Percentiles rank a stretch among this genome's conserved stretches.
These are phyloP conservation scores for Acleris emargana DNA, from an alignment of 2,888 invertebrate species.

Conservation along the genomic window DNA sequence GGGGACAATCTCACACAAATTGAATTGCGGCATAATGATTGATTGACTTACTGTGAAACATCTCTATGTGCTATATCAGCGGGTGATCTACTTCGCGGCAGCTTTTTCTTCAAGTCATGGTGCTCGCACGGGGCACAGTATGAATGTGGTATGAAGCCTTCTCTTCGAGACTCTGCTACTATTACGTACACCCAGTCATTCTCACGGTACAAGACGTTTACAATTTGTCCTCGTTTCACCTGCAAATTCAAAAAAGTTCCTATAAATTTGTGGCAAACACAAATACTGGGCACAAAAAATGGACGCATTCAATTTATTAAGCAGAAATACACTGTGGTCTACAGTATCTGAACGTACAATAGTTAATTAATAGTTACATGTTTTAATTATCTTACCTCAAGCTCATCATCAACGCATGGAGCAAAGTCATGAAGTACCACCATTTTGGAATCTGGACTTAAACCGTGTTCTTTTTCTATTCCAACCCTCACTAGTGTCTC, in stretches of 20 bases:
- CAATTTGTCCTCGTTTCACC: conserved; percentile 94
- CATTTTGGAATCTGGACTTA: conserved; percentile 97
- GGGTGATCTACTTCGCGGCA: conserved; percentile 88
- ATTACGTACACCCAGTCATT: conserved; percentile 99
- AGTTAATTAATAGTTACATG: background rate
- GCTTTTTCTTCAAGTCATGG: conserved; percentile 95
- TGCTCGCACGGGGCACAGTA: conserved; percentile 95
- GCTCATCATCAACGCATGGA: conserved; percentile 97
- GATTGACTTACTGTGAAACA: conserved; percentile 80
- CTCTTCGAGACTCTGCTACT: conserved; percentile 93
- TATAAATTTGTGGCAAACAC: too few relatives aligned
- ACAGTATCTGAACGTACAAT: too few relatives aligned
- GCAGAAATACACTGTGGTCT: too few relatives aligned
- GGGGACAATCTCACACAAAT: too few relatives aligned
- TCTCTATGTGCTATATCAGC: conserved; percentile 83
- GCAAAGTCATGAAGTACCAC: conserved; percentile 97
- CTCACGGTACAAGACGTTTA: conserved; percentile 96
- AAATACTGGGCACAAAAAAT: too few relatives aligned
- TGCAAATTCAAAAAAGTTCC: conserved; percentile 46
- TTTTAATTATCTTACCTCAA: conserved; percentile 85
- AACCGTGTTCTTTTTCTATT: conserved; percentile 95
- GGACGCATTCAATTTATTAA: too few relatives aligned
- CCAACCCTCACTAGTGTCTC: conserved; percentile 95
- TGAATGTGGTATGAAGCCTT: conserved; percentile 97
- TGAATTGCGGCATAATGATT: too few relatives aligned